Conservation (phyloP, 2,888 invertebrate species). For the Tipula unca region DNA sequence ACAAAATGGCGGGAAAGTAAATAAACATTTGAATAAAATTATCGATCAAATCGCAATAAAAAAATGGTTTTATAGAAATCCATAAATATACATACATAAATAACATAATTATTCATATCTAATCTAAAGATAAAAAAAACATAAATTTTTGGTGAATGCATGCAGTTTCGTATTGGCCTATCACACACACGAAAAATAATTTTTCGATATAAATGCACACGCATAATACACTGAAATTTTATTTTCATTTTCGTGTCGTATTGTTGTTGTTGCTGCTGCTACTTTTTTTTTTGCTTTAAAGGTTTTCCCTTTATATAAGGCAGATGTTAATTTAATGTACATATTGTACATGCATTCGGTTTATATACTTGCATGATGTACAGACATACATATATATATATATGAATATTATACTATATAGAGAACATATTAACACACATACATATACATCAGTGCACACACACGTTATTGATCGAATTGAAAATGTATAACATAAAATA, state of each 20-base stretch:
- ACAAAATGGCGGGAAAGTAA: not conserved
- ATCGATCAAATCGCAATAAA: not conserved
- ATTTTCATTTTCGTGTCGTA: not conserved
- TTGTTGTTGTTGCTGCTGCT: not conserved
- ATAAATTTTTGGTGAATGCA: not conserved
- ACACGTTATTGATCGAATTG: not conserved
- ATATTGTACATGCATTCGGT: not conserved
- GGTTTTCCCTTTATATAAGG: not conserved
- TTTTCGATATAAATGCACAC: not conserved
- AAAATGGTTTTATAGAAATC: not conserved
- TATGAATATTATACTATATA: too few relatives aligned
- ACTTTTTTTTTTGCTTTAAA: not conserved
- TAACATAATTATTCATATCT: not conserved
- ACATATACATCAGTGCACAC: too few relatives aligned
- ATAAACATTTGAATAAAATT: not conserved
- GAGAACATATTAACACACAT: not conserved
- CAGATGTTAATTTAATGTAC: constrained; percentile 14
- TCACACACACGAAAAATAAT: not conserved
- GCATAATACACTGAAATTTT: not conserved
- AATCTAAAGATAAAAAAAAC: not conserved
- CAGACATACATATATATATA: not conserved
- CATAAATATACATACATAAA: not conserved
- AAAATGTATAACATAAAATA: not conserved
- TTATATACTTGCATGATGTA: constrained; percentile 8
- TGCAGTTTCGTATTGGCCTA: not conserved